Evolutionary conservation across 1,140 invertebrate species (phyloP).

Genomic region (Danaus melanippus): DNA sequence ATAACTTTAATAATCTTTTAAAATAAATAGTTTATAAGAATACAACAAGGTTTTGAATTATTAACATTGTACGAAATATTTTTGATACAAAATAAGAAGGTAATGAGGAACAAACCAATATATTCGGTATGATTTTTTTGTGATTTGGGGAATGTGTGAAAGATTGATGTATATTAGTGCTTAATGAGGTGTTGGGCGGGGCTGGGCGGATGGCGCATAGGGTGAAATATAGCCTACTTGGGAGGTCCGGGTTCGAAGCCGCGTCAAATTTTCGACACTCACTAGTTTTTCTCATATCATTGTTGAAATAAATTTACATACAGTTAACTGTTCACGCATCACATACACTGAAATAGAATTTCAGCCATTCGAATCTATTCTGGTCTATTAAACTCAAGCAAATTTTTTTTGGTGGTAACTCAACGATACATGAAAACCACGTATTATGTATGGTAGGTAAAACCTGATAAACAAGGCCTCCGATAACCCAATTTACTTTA

Average conservation of each 20-base stretch:
- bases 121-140: constrained; percentile 9
- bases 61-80: no score
- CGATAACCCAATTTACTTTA: constrained; percentile 4
- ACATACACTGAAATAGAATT: constrained; percentile 2
- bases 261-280: constrained; percentile 63
- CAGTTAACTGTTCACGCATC: constrained; percentile 35
- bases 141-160: constrained; percentile 41
- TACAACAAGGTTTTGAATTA: no score
- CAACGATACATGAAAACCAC: not conserved
- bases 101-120: no score
- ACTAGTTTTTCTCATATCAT: constrained; percentile 63
- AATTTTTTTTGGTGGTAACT: not conserved
- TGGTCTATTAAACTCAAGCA: no score
- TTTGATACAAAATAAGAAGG: no score
- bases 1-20: no score
- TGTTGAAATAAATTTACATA: constrained; percentile 35
- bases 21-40: no score
- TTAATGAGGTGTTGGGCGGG: constrained; percentile 63
- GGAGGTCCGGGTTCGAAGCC: constrained; percentile 49
- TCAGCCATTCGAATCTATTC: no score
- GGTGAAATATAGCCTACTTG: constrained; percentile 65
- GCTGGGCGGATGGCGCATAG: constrained; percentile 44
- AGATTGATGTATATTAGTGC: constrained; percentile 60
- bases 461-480: not conserved
- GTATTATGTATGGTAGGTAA: not conserved